Evolutionary conservation across 1,140 invertebrate species (phyloP).

Genomic region (Eufriesea mexicana): DNA sequence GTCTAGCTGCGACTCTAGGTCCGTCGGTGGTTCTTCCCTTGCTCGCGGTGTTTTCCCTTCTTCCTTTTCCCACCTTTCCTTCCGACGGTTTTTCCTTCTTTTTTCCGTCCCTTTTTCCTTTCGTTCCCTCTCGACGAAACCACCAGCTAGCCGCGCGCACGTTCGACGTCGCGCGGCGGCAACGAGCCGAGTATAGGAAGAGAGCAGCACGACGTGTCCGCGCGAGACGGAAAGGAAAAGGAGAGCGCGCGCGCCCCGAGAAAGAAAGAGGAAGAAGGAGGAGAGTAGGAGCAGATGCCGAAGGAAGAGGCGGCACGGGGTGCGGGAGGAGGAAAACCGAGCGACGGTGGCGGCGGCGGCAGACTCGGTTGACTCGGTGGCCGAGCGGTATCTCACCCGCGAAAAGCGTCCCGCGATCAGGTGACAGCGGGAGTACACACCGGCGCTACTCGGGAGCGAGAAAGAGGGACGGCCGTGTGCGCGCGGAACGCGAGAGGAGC

Average conservation of each 20-base stretch:
- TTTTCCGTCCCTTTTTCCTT: background rate
- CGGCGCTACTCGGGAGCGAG: conserved; percentile 65
- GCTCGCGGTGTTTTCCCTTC: background rate
- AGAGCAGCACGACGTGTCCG: conserved; percentile 42
- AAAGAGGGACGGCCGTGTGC: conserved; percentile 46
- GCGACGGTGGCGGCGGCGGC: conserved; percentile 68
- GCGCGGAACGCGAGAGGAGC: conserved; percentile 59
- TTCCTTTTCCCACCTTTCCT: background rate
- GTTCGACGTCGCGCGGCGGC: conserved; percentile 61
- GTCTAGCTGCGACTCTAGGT: background rate
- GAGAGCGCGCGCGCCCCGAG: conserved; percentile 29
- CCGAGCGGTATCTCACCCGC: conserved; percentile 79
- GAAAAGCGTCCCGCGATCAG: conserved; percentile 80
- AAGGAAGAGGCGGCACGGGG: conserved; percentile 43
- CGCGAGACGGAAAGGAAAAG: conserved; percentile 42
- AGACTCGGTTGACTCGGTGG: conserved; percentile 78
- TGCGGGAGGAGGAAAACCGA: conserved; percentile 57
- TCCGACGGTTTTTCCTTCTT: background rate
- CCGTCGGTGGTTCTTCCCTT: background rate
- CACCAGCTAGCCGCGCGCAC: conserved; percentile 52
- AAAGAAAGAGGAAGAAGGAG: conserved; percentile 25
- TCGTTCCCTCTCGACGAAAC: conserved; percentile 41
- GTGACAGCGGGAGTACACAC: conserved; percentile 76
- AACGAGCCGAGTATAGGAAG: conserved; percentile 66
- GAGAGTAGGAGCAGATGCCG: conserved; percentile 6